phyloP scores from a whole-genome alignment of 2,113 vertebrate species.

The Sardina pilchardus region DNA sequence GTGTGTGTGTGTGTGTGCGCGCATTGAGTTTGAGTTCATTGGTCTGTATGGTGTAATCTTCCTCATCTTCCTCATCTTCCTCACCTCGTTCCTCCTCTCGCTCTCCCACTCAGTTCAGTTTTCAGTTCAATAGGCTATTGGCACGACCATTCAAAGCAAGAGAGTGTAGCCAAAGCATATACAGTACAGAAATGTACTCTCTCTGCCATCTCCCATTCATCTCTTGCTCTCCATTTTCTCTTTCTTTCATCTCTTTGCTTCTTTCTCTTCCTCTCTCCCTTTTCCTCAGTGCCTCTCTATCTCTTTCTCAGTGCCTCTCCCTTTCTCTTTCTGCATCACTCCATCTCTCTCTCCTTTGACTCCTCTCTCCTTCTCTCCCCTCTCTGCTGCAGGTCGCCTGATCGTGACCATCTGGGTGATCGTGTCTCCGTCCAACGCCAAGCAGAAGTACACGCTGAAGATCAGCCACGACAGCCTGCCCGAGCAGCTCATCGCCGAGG shows the following conservation, averaged over 20 bases:
- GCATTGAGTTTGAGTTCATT: background rate
- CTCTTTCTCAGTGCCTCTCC: slow-evolving; percentile 22
- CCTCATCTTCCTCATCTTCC: background rate
- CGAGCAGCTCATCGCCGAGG: slow-evolving; percentile 77
- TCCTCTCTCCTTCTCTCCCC: background rate
- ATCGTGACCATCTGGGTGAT: slow-evolving; percentile 82
- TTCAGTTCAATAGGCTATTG: too few species aligned
- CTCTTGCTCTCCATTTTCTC: background rate
- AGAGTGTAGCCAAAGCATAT: too few species aligned
- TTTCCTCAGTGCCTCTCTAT: too few species aligned
- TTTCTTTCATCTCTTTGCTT: background rate
- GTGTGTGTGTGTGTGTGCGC: slow-evolving; percentile 3
- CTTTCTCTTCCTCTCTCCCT: slow-evolving; percentile 19
- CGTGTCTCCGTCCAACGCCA: slow-evolving; percentile 77
- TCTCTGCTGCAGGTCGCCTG: slow-evolving; percentile 63
- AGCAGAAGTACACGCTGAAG: slow-evolving; percentile 81
- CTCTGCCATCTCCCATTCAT: background rate
- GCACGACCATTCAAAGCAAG: too few species aligned
- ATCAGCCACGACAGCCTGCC: slow-evolving; percentile 73
- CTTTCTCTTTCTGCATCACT: background rate
- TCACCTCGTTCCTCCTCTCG: background rate
- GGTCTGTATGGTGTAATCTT: background rate
- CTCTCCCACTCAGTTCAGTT: background rate
- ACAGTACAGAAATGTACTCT: background rate
- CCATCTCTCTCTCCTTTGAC: background rate